A percentile compares a stretch with the other conserved stretches of the same genome.
These are phyloP conservation scores for Clistopyga incitator DNA, from an alignment of 2,888 invertebrate genomes.

Conservation along the genomic window DNA sequence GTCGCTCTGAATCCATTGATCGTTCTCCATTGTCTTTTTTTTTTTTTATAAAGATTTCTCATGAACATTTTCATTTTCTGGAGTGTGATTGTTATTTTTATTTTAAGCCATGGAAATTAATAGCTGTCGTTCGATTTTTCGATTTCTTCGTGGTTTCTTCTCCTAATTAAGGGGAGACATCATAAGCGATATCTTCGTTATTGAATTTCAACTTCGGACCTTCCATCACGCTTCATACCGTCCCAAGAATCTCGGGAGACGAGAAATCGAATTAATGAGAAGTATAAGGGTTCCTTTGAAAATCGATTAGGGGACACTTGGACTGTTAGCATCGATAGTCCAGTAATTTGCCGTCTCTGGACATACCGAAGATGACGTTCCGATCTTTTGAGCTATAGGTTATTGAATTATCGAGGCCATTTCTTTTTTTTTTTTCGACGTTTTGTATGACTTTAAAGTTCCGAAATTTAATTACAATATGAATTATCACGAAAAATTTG, in stretches of 20 bases:
- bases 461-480: no score
- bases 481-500: no score
- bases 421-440: no score
- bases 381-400: not conserved
- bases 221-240: not conserved
- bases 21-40: no score
- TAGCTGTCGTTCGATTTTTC: not conserved
- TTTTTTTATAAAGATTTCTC: no score
- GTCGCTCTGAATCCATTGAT: not conserved
- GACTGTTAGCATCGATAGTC: not conserved
- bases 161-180: not conserved
- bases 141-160: not conserved
- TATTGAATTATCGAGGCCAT: no score
- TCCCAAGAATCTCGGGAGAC: not conserved
- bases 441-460: no score
- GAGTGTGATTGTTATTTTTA: no score
- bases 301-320: conserved; percentile 53
- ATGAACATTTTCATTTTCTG: no score
- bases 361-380: not conserved
- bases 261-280: conserved; percentile 56
- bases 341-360: not conserved
- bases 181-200: not conserved
- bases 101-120: not conserved
- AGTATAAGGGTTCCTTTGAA: conserved; percentile 58
- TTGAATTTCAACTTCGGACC: not conserved